Evolutionary conservation across 2,888 invertebrate species (phyloP).

Genomic region (Ommatoiulus sabulosus): DNA sequence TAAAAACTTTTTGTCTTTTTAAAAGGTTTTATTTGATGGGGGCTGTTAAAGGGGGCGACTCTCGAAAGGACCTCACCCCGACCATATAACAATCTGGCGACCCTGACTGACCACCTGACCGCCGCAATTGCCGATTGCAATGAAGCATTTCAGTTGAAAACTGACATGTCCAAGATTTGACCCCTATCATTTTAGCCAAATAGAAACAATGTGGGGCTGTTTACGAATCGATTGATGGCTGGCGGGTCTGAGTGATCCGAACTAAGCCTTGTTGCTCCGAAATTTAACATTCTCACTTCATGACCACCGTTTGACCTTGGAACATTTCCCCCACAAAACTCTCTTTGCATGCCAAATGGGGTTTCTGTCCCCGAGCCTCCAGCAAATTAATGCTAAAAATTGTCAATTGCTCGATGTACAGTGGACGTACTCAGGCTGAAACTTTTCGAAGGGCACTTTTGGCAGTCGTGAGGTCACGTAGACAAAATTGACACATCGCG

Average conservation of each 20-base stretch:
- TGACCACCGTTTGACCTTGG: not conserved
- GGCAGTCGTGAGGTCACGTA: no score
- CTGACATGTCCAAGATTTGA: not conserved
- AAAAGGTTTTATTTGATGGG: not conserved
- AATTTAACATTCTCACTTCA: not conserved
- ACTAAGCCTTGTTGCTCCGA: not conserved
- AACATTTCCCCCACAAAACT: not conserved
- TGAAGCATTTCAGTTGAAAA: not conserved
- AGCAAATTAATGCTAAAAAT: no score
- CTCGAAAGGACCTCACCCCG: not conserved
- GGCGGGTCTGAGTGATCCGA: not conserved
- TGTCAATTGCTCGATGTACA: no score
- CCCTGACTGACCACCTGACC: slow-evolving; percentile 1
- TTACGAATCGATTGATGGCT: not conserved
- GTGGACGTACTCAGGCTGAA: no score
- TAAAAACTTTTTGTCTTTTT: not conserved
- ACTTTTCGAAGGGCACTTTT: no score
- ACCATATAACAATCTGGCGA: not conserved
- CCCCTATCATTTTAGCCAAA: slow-evolving; percentile 1
- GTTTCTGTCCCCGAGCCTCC: no score
- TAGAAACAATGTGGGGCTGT: not conserved
- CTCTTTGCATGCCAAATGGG: no score
- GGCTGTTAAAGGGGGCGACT: not conserved
- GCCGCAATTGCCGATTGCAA: not conserved
- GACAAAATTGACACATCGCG: no score